Evolutionary conservation across 1,140 invertebrate species (phyloP).

Genomic region (Nasonia giraulti): DNA sequence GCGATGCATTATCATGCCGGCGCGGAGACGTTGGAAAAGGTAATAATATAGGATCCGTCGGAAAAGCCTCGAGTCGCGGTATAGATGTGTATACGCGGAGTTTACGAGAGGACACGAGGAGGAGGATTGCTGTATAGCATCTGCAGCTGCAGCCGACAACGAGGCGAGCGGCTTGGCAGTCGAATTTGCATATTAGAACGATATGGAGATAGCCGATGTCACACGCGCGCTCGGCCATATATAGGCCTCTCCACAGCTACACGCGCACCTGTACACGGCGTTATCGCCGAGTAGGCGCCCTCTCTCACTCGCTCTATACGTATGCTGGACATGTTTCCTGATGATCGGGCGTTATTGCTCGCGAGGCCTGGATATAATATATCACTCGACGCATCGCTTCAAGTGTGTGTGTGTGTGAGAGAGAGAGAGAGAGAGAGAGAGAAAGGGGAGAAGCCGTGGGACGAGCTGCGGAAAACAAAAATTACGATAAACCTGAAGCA

Average conservation of each 20-base stretch:
- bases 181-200: constrained; percentile 53
- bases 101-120: not conserved
- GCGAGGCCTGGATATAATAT: constrained; percentile 33
- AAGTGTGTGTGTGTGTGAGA: no score
- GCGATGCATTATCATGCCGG: no score
- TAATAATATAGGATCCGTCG: no score
- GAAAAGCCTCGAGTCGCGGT: no score
- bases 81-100: not conserved
- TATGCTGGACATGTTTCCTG: constrained; percentile 35
- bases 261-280: constrained; percentile 5
- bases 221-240: constrained; percentile 20
- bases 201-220: constrained; percentile 46
- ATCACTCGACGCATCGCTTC: constrained; percentile 16
- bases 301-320: not conserved
- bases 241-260: not conserved
- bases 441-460: not conserved
- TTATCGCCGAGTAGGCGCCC: not conserved
- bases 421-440: not conserved
- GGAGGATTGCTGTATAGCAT: constrained; percentile 26
- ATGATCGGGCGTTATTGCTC: constrained; percentile 38
- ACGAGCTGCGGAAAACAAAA: not conserved
- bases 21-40: no score
- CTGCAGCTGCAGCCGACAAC: constrained; percentile 23
- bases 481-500: constrained; percentile 21
- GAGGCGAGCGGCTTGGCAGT: not conserved